These are phyloP conservation scores for Phrynosoma blainvillii DNA, from an alignment of 2,113 vertebrate species.

Conservation along the genomic window DNA sequence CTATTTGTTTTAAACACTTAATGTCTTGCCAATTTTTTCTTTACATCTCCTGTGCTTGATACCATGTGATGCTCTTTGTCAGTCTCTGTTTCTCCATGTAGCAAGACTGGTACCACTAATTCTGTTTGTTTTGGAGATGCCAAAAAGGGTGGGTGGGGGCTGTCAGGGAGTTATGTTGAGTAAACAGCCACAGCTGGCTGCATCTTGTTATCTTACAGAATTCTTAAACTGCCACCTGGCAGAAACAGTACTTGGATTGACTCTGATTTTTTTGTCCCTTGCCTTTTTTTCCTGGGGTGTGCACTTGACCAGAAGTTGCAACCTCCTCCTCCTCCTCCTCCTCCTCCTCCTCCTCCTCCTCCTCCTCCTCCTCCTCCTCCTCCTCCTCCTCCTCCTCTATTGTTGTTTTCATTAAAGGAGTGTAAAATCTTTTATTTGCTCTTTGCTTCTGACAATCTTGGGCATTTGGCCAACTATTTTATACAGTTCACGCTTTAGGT, in stretches of 20 bases:
- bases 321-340: too few relatives aligned
- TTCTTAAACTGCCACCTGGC: background rate
- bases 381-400: background rate
- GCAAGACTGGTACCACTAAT: background rate
- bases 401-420: conserved; percentile 43
- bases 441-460: background rate
- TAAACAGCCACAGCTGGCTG: conserved; percentile 9
- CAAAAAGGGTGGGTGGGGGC: conserved; percentile 30
- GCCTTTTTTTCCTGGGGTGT: background rate
- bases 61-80: background rate
- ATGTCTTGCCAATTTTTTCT: background rate
- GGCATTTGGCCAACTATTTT: background rate
- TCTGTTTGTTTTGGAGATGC: conserved; percentile 36
- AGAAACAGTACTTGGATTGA: background rate
- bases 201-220: background rate
- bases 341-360: background rate
- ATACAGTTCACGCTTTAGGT: background rate
- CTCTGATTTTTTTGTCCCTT: conserved; percentile 6
- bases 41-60: background rate
- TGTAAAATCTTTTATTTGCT: conserved; percentile 28
- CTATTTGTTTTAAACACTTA: conserved; percentile 17
- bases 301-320: too few relatives aligned
- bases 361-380: too few relatives aligned
- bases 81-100: conserved; percentile 1
- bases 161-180: background rate